Evolutionary conservation across 2,797 vertebrate species (phyloP), one percentile per base, ranked within the genome.

Genomic region (Gymnothorax javanicus): DNA sequence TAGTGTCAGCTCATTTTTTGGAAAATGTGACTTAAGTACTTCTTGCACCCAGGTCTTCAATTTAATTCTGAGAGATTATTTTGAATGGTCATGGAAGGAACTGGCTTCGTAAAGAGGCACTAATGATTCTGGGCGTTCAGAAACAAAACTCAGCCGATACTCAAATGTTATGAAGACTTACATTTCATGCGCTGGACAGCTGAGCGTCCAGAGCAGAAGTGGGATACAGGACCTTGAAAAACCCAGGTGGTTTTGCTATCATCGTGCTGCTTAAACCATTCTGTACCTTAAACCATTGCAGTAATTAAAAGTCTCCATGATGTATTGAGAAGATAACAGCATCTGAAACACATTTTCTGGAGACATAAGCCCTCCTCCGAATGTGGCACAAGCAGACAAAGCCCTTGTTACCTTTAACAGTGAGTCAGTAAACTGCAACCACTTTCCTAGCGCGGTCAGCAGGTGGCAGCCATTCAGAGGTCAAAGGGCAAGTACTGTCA

Each of bases 401-500:
- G 2, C 52, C n/a, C 7, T 33, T 27, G 56, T 0, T 58, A 57
- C 56, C 56, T 73, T 33, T 25, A 33, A 58, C 56, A 33, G 85
- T 60, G 56, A 23, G 71, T 56, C 20, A 23, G 62, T n/a, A 82
- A 75, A 54, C 23, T 67, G 13, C 56, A 87, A 67, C 64, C 84
- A 59, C 3, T 77, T 15, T 25, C 52, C 83, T 57, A 25, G 64
- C 83, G 69, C 83, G 69, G 54, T 73, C 67, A 85, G 84, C 84
- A 85, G 84, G 64, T 11, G 12, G 50, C 20, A 85, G 84, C 52
- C 52, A 85, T 85, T 71, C 64, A 85, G 52, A 57, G 54, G 84
- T 85, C 84, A 85, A 73, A 85, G 56, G 82, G 77, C 62, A 85
- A 82, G 77, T 82, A 79, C 62, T 58, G 52, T 85, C 12, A 56